These are phyloP conservation scores for Bombus vancouverensis DNA, from an alignment of 1,140 invertebrate species.

Conservation along the genomic window DNA sequence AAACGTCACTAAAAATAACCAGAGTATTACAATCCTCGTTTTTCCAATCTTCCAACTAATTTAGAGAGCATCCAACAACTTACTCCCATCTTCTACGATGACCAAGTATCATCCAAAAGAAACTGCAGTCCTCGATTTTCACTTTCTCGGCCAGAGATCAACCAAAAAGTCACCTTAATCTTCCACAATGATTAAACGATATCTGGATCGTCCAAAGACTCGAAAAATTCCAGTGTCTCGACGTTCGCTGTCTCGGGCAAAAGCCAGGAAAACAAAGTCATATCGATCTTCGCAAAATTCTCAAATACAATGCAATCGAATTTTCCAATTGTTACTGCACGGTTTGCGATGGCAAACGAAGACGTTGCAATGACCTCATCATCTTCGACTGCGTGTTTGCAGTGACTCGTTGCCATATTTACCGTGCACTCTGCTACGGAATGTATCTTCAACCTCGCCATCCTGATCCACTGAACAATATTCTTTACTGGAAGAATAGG, in stretches of 20 bases:
- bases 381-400: slow-evolving; percentile 1
- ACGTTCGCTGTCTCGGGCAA: too few relatives aligned
- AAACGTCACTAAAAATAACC: neutral
- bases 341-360: neutral
- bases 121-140: too few relatives aligned
- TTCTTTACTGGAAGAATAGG: neutral
- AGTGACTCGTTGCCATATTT: slow-evolving; percentile 17
- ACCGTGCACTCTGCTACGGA: slow-evolving; percentile 13
- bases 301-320: neutral
- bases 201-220: too few relatives aligned
- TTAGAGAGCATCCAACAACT: neutral
- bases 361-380: neutral
- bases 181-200: too few relatives aligned
- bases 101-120: neutral
- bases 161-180: too few relatives aligned
- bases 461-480: neutral
- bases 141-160: too few relatives aligned
- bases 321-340: neutral
- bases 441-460: neutral
- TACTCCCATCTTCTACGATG: neutral
- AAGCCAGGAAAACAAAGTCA: too few relatives aligned
- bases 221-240: too few relatives aligned
- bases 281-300: neutral
- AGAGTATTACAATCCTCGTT: neutral
- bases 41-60: neutral